A percentile compares a stretch with the other conserved stretches of the same genome.
These are phyloP conservation scores for Alcedo atthis DNA, from an alignment of 2,797 vertebrate species.

Conservation along the genomic window DNA sequence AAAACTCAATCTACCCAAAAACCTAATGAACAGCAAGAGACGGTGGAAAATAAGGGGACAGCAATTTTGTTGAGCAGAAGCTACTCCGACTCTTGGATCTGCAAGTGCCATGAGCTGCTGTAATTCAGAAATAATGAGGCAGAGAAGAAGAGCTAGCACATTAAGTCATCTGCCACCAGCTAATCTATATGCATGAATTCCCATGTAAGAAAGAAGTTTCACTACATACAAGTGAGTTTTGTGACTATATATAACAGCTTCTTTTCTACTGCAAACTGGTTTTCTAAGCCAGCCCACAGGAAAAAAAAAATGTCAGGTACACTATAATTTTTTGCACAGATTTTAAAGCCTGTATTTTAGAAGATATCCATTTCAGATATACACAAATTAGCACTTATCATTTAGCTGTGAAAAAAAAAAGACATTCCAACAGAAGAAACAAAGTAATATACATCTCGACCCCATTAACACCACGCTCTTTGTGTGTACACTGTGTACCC, in stretches of 20 bases:
- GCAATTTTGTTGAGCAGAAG: background rate
- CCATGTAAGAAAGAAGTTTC: background rate
- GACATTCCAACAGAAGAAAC: background rate
- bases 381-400: background rate
- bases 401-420: background rate
- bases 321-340: background rate
- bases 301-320: background rate
- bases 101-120: background rate
- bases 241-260: background rate
- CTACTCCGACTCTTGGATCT: background rate
- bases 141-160: background rate
- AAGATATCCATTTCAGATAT: background rate
- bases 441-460: background rate
- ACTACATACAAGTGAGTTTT: background rate
- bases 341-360: background rate
- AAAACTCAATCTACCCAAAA: background rate
- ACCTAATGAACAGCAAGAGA: background rate
- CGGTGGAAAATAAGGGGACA: background rate
- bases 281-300: background rate
- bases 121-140: background rate
- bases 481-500: background rate
- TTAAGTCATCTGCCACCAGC: background rate
- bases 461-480: background rate
- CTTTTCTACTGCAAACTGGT: background rate
- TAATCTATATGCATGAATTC: background rate